Conservation (phyloP, 2,797 vertebrate species). For the Naso thynnoides region DNA sequence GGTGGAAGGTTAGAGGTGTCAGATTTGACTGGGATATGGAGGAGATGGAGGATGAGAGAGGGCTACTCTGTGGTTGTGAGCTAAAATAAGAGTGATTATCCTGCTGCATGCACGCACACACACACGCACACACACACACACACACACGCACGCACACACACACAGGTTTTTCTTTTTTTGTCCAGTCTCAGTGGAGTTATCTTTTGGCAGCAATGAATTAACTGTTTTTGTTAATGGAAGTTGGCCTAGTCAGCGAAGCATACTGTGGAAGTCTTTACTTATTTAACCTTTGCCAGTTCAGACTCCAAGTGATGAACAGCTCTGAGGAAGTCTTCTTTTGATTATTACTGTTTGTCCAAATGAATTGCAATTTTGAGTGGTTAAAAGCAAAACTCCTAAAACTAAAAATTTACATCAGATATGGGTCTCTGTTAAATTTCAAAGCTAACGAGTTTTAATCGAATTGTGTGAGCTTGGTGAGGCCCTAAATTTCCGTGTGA, state of each 20-base stretch:
- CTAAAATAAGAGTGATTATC: slow-evolving; percentile 47
- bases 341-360: no score
- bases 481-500: no score
- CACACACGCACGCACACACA: not conserved
- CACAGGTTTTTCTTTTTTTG: not conserved
- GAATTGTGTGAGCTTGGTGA: no score
- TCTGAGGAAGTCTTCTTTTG: no score
- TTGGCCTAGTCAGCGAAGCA: slow-evolving; percentile 33
- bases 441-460: no score
- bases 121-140: not conserved
- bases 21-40: slow-evolving; percentile 62
- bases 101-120: not conserved
- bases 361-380: no score
- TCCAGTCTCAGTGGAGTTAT: slow-evolving; percentile 34
- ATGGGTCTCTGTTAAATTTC: no score
- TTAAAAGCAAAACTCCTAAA: no score
- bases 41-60: slow-evolving; percentile 34
- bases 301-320: slow-evolving; percentile 49
- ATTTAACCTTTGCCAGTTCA: slow-evolving; percentile 53
- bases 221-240: slow-evolving; percentile 59
- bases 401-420: no score
- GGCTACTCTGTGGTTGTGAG: slow-evolving; percentile 32
- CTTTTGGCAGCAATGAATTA: slow-evolving; percentile 30
- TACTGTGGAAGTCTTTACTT: slow-evolving; percentile 38
- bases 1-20: slow-evolving; percentile 65